Base-by-base conservation (phyloP, 2,113 vertebrate species). In the Parotia lawesii region DNA sequence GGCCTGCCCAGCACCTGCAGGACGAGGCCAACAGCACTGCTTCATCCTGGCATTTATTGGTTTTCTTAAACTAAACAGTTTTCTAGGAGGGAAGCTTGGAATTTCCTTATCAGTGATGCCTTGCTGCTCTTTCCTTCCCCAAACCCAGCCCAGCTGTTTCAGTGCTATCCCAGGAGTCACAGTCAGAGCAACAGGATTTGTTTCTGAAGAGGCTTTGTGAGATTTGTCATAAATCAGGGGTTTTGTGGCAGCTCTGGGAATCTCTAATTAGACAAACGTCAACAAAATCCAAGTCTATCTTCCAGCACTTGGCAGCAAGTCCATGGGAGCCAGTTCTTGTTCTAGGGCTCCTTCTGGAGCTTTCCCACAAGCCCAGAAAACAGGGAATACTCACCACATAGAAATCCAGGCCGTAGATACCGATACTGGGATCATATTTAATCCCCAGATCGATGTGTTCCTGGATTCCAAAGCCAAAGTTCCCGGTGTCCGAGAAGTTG, bases 401-500 rank as follows among this genome's bases (percentile, higher is more conserved):
- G 87, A 99, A 99, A 97, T 99, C 99, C 98, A 99, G 97, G 90
- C 99, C 99, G 5, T 99, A 99, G 98, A 99, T 99, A 5, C 99
- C 99, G 22, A 99, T 99, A 91, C 99, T 99, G 78, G 99, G 99
- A 89, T 99, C 99, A 0, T 99, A 99, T 96, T 99, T 99, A 94
- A 99, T 99, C 11, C 99, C 99, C 98, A 99, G 97, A 86, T 99
- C 99, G 8, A 99, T 99, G 97, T 99, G 99, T 60, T 99, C 99
- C 97, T 99, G 99, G 97, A 99, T 99, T 27, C 99, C 99, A 94
- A 99, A 99, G 85, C 99, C 99, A 23, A 99, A 99, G 98, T 99
- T 99, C 66, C 99, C 99, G 0, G 99, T 99, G 79, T 99, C 99
- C 0, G 99, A 99, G 97, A 99, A 99, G 98, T 99, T 99, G 95